A percentile compares a stretch with the other conserved stretches of the same genome.
Conservation (phyloP, 2,113 vertebrate species). For the Beaufortia kweichowensis region DNA sequence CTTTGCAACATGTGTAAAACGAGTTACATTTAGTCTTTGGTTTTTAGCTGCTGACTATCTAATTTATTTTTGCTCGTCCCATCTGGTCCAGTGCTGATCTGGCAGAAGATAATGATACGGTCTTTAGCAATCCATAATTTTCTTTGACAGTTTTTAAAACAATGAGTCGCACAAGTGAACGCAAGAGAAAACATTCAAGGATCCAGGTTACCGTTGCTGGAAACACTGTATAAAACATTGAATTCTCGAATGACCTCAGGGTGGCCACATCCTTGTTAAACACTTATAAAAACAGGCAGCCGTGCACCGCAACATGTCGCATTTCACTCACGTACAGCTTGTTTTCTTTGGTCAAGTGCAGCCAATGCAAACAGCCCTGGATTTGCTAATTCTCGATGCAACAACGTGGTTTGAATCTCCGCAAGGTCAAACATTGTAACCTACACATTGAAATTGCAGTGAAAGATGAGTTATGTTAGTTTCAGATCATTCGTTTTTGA, state of each 20-base stretch:
- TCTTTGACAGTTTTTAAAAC: background rate
- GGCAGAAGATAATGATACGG: constrained; percentile 8
- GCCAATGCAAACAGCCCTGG: constrained; percentile 63
- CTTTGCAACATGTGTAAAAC: too few species aligned
- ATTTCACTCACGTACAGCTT: constrained; percentile 11
- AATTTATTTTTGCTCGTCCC: constrained; percentile 19
- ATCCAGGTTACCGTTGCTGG: constrained; percentile 24
- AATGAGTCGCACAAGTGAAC: background rate
- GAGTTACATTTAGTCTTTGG: background rate
- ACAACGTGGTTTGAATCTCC: constrained; percentile 50
- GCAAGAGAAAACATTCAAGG: too few species aligned
- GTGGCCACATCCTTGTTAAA: constrained; percentile 33
- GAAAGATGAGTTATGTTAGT: constrained; percentile 44
- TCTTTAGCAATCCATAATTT: constrained; percentile 29
- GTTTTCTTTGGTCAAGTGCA: constrained; percentile 48
- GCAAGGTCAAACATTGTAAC: constrained; percentile 43
- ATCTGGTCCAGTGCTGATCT: constrained; percentile 8
- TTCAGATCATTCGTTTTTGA: constrained; percentile 44
- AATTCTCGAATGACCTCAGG: constrained; percentile 26
- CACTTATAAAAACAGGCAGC: constrained; percentile 28
- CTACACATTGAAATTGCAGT: constrained; percentile 49
- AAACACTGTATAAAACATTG: background rate
- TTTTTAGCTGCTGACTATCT: constrained; percentile 6
- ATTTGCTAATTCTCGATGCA: constrained; percentile 54
- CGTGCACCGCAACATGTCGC: constrained; percentile 42